Evolutionary conservation across 2,797 vertebrate genomes (phyloP), one percentile per base, ranked within the genome.

Genomic region (Arrhamphus sclerolepis): DNA sequence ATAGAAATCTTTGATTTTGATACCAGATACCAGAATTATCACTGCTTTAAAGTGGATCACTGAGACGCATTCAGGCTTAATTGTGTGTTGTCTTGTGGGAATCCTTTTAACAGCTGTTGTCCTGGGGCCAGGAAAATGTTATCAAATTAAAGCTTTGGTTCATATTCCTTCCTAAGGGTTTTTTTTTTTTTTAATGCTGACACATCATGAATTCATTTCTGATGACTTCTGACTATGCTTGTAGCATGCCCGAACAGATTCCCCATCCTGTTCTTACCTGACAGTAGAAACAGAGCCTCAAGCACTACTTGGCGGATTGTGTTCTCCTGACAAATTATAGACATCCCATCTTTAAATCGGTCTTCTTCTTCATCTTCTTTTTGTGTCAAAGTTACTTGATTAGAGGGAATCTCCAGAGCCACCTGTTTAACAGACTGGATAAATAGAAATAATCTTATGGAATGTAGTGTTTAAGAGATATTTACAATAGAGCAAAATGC

Each of bases 171-270:
- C 49, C 21, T 9, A 29, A 46, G 53, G 46, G 54, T 70, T 66
- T 40, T 39, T 31, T 44, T 10, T 70, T 66, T 40, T 39, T 31
- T 44, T 10, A 21, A 13, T 19, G 18, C 1, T 7, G 46, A 74
- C 62, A 60, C 59, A 46, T 82, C 74, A 78, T 60, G 68, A 68
- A 50, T 56, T 52, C 0, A 46, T 64, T 46, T 4, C n/a, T 34
- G 43, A 21, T 52, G 0, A 46, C 24, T 34, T 11, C 57, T 46
- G 49, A 52, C 50, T 44, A 19, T 17, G 42, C 60, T 60, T 48
- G 44, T 11, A 42, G 43, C 84, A 8, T 70, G 85, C 61, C 9
- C 10, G 31, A 75, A 80, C 81, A 79, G 31, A 61, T 46, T 19
- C 60, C 18, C 28, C 54, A 24, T 56, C 31, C 54, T 53, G 19